Base-by-base conservation (phyloP, 2,113 vertebrate genomes). In the Oenanthe oenanthe region DNA sequence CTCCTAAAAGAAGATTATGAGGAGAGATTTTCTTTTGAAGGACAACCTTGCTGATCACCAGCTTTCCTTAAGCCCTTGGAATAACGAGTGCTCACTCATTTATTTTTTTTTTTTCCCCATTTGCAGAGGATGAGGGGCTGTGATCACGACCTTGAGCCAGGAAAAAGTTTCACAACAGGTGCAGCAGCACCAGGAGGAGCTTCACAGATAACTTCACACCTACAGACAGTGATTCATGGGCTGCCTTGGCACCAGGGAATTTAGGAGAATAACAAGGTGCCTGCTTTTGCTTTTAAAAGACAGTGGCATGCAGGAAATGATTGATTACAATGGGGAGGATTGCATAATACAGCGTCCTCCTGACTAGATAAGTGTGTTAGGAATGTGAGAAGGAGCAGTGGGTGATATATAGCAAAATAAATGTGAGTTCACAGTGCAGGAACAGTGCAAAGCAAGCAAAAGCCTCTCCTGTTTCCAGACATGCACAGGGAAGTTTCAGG, bases 201-300 rank as follows among this genome's bases (percentile, higher is more conserved):
- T 24, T 38, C 26, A 38, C 1, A 62, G 53, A 72, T 88, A 91
- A 40, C 48, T 94, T 78, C 57, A 71, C n/a, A 20, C 26, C 22
- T 12, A 3, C 26, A 66, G 70, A 86, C 75, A 82, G 42, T 95
- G 90, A 96, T 92, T 63, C 92, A 95, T 93, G 92, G 40, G 42
- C 70, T 86, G 19, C 54, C 63, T 88, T 89, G 60, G 54, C 63
- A 56, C 21, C 47, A 56, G 84, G 57, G 53, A 96, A 83, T 93
- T 82, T 61, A 57, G 38, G 54, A 88, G 65, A 84, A 88, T 93
- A 94, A 94, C 88, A 88, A 91, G 81, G 29, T 73, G 25, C 47
- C 40, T 75, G 48, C n/a, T 92, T 93, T 96, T 89, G 56, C 57
- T 91, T 95, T 94, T 82, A 75, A 92, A 90, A 89, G 47, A 79